Base-by-base conservation (phyloP, 2,888 invertebrate genomes). In the Chouioia cunea region DNA sequence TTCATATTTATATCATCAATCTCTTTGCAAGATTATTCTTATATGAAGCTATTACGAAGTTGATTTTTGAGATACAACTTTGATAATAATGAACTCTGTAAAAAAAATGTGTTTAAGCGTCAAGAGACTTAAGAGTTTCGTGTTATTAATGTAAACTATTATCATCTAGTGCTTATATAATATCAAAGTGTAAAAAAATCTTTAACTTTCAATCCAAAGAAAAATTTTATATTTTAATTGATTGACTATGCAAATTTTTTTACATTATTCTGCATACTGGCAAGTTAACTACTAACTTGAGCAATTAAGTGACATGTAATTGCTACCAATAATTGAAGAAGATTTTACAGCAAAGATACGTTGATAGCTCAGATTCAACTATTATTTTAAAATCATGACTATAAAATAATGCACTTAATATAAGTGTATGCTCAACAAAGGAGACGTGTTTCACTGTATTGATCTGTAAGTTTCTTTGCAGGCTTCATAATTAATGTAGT, bases 161-260 rank as follows among this genome's bases (percentile, higher is more conserved):
- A 48, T 15, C 62, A 52, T 44, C 47, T 20, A 27, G 57, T 67
- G 64, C 10, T 4, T 36, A 10, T 70, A 15, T 70, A 43, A 47
- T 70, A 60, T 70, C 57, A 70, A 70, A 70, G 66, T 64, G 56
- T 59, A 69, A 64, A 72, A 73, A 73, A 73, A 65, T 68, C 70
- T 70, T 68, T 73, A 72, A 65, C 70, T 73, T 73, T 70, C 60
- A 73, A 70, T 60, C 73, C 73, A 73, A 73, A 73, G 73, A 73
- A 64, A 56, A 64, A 70, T 64, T 54, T 57, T 70, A 73, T 73
- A 70, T 73, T 70, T 73, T 70, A 73, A 69, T 68, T 65, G 60
- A 70, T 68, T 65, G 70, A 67, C 53, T 67, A 54, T 70, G 64
- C 64, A 69, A 59, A 64, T 70, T 73, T 66, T 56, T 69, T 70